Evolutionary conservation across 2,797 vertebrate genomes (phyloP).

Genomic region (Adrianichthys oophorus): DNA sequence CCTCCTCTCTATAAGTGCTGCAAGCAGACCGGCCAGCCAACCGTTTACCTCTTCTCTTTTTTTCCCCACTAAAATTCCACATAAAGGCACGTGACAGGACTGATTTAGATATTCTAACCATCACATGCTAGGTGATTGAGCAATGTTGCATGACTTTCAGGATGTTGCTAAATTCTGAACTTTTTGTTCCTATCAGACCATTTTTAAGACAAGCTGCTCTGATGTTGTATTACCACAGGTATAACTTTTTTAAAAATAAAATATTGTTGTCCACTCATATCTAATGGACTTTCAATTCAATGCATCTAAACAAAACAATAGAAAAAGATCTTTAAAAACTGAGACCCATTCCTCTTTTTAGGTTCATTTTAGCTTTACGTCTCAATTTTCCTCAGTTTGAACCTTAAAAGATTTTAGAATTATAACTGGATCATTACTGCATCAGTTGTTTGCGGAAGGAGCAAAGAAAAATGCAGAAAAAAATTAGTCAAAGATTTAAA

Average conservation of each 20-base stretch:
- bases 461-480: neutral
- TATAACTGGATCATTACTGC: too few relatives aligned
- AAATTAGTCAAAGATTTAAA: neutral
- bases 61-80: neutral
- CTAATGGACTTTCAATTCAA: too few relatives aligned
- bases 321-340: too few relatives aligned
- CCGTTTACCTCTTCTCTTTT: neutral
- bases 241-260: too few relatives aligned
- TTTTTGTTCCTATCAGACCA: neutral
- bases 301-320: too few relatives aligned
- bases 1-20: neutral
- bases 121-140: slow-evolving; percentile 14
- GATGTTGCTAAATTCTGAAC: slow-evolving; percentile 34
- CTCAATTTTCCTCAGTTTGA: too few relatives aligned
- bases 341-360: too few relatives aligned
- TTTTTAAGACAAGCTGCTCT: slow-evolving; percentile 1
- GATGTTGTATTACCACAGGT: neutral
- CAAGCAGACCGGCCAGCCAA: neutral
- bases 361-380: too few relatives aligned
- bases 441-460: too few relatives aligned
- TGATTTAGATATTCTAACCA: neutral
- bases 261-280: too few relatives aligned
- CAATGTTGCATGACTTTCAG: slow-evolving; percentile 24
- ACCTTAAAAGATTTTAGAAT: too few relatives aligned
- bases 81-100: neutral